Evolutionary conservation across 1,140 invertebrate species (phyloP), one percentile per base, ranked within the genome.

Genomic region (Drosophila quadrilineata): DNA sequence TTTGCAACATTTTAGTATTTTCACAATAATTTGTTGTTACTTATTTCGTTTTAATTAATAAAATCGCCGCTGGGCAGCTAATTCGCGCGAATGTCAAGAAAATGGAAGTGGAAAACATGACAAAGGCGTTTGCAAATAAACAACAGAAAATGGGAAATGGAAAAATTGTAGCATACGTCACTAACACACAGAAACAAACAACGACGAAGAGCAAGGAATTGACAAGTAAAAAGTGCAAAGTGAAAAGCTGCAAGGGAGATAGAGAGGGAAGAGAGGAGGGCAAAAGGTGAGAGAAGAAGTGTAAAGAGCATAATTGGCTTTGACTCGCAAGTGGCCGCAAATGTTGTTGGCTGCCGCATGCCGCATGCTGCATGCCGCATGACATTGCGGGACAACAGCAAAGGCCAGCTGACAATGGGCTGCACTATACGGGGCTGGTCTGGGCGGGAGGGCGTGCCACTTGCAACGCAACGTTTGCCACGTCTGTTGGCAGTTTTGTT

Each of bases 151-250:
- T n/a, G n/a, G n/a, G n/a, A 31, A 75, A 76, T 76, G 56, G 67
- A 68, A 62, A 76, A 68, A 76, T 72, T 76, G 74, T 71, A 54
- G 68, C 74, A 76, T 75, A 62, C 57, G 62, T 59, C 45, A 50
- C 72, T 76, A 71, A 75, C 72, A 50, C 73, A 76, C 73, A 71
- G 65, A 59, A 66, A 72, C 65, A 73, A 69, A 16, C 35, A n/a
- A n/a, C n/a, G n/a, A n/a, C n/a, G n/a, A n/a, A n/a, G n/a, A n/a
- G n/a, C n/a, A n/a, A n/a, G n/a, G n/a, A n/a, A n/a, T n/a, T n/a
- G n/a, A n/a, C n/a, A n/a, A n/a, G n/a, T n/a, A n/a, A 16, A 28
- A n/a, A 16, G n/a, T 2, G 41, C 9, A n/a, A n/a, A 21, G 16
- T 16, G 26, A 17, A 36, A 26, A 43, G 9, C 22, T 6, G 29